A percentile compares a stretch with the other conserved stretches of the same genome.
phyloP scores from a whole-genome alignment of 2,113 vertebrate genomes.

The Odontesthes bonariensis region DNA sequence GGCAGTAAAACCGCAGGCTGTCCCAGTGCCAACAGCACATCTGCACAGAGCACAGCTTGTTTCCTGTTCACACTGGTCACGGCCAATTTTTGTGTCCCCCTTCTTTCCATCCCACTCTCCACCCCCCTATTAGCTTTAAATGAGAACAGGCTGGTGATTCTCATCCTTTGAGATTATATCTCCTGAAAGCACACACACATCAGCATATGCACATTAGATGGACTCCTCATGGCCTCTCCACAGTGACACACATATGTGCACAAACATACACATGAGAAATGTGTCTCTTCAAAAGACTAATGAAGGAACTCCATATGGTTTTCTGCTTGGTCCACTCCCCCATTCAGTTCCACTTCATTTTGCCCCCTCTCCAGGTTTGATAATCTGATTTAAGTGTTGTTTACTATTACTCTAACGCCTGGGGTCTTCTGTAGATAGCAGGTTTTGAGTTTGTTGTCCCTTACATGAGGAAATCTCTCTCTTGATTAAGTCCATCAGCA shows the following conservation, averaged over 20 bases:
- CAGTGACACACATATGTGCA: background rate
- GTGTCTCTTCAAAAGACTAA: background rate
- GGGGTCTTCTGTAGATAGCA: background rate
- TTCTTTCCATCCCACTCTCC: conserved; percentile 22
- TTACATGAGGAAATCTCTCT: background rate
- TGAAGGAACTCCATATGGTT: background rate
- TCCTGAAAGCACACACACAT: conserved; percentile 14
- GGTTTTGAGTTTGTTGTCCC: background rate
- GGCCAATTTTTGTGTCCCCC: conserved; percentile 53
- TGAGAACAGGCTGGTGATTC: conserved; percentile 61
- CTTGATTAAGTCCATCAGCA: background rate
- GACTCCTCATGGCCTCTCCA: conserved; percentile 19
- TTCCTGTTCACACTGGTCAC: conserved; percentile 61
- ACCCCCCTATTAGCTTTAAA: conserved; percentile 50
- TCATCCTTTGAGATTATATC: conserved; percentile 57
- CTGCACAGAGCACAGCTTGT: conserved; percentile 58
- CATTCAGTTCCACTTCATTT: background rate
- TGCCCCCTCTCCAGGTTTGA: background rate
- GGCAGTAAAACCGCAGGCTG: conserved; percentile 48
- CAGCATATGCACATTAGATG: conserved; percentile 7
- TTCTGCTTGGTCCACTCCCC: background rate
- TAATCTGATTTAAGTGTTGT: conserved; percentile 1
- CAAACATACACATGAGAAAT: conserved; percentile 12
- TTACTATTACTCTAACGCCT: background rate
- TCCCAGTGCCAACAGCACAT: conserved; percentile 63